Conservation (phyloP, 2,113 vertebrate species). For the Drymodes brunneopygia region DNA sequence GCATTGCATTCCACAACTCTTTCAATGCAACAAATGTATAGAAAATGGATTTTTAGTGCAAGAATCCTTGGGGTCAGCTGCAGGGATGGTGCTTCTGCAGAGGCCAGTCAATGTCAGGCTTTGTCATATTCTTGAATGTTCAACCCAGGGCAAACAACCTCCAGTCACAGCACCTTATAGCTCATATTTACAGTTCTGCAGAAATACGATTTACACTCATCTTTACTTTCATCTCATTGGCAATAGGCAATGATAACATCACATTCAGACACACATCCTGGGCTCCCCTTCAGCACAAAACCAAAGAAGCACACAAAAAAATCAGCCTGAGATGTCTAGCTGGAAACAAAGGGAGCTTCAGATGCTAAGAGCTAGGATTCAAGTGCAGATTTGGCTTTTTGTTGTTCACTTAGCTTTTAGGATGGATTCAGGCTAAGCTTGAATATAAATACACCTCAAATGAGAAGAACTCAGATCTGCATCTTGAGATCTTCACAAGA, state of each 20-base stretch:
- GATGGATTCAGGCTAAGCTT: not conserved
- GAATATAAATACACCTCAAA: not conserved
- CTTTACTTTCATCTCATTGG: not conserved
- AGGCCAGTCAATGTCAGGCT: not conserved
- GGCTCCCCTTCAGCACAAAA: not conserved
- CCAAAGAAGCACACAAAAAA: not conserved
- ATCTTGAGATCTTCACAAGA: slow-evolving; percentile 13
- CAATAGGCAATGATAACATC: not conserved
- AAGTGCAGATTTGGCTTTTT: not conserved
- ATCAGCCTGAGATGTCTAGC: not conserved
- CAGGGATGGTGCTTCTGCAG: not conserved
- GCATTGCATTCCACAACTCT: not conserved
- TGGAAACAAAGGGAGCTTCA: not conserved
- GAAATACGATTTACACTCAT: not conserved
- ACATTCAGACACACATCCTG: too few species aligned
- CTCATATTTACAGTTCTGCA: not conserved
- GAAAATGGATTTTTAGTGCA: not conserved
- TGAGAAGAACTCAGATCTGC: not conserved
- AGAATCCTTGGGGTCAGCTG: not conserved
- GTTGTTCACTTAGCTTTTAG: not conserved
- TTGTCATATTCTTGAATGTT: not conserved
- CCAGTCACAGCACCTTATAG: not conserved
- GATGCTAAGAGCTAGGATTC: not conserved
- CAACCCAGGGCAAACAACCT: not conserved
- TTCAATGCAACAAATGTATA: not conserved